Percentiles rank a stretch among this genome's conserved stretches.
These are phyloP conservation scores for Herpetotheres cachinnans DNA, from an alignment of 2,113 vertebrate species.

Conservation along the genomic window DNA sequence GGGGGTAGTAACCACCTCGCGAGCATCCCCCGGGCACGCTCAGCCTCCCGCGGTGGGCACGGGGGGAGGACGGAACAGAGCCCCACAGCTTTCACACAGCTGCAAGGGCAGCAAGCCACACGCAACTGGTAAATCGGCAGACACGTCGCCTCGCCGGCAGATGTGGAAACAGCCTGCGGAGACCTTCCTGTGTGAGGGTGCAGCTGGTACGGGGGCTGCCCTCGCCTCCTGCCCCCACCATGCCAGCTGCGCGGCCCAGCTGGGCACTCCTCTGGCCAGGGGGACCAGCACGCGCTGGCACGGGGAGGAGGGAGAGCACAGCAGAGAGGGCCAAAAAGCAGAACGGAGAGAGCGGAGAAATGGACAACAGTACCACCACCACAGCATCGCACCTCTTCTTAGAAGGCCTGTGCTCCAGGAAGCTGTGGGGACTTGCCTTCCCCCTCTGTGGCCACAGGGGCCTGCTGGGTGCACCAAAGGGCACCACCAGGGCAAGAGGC, in stretches of 20 bases:
- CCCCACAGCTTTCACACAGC: background rate
- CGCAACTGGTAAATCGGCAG: background rate
- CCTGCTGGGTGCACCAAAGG: background rate
- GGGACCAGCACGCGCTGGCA: background rate
- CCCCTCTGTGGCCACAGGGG: accelerated
- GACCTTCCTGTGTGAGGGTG: background rate
- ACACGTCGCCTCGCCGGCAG: background rate
- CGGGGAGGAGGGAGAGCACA: background rate
- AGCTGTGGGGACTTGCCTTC: accelerated
- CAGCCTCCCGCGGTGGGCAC: accelerated
- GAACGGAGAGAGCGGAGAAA: background rate
- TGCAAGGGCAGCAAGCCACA: constrained; percentile 39
- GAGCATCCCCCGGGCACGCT: background rate
- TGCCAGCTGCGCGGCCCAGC: constrained; percentile 4
- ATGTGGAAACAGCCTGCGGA: background rate
- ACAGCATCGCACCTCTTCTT: background rate
- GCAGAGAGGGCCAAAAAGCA: background rate
- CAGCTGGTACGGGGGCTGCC: constrained; percentile 45
- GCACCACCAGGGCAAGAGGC: background rate
- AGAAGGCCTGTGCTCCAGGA: background rate
- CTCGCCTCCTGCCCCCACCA: background rate
- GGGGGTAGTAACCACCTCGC: background rate
- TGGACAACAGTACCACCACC: background rate
- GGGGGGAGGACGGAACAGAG: background rate
- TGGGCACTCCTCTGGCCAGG: background rate